phyloP scores from a whole-genome alignment of 1,140 invertebrate species.

The Micrasema longulum region DNA sequence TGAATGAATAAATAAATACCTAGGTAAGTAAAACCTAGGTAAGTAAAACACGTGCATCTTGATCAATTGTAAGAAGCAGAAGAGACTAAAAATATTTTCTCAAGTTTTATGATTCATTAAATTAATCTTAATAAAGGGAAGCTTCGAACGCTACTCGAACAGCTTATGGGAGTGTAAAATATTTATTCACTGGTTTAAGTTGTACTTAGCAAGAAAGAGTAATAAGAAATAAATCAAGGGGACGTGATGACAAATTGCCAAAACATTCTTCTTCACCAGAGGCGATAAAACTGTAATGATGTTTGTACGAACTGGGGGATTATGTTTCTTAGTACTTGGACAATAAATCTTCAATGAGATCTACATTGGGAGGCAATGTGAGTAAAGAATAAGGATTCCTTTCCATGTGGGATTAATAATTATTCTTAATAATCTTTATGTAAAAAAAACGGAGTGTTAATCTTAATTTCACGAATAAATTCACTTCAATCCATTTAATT shows the following conservation, averaged over 20 bases:
- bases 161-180: conserved; percentile 9
- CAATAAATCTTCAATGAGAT: conserved; percentile 41
- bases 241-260: conserved; percentile 51
- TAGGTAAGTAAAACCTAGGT: no score
- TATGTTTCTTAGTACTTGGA: conserved; percentile 27
- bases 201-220: conserved; percentile 39
- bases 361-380: conserved; percentile 23
- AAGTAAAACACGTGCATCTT: no score
- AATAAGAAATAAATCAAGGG: conserved; percentile 51
- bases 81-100: no score
- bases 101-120: no score
- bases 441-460: no score
- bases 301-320: conserved; percentile 34
- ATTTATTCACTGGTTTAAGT: conserved; percentile 50
- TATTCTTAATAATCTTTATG: no score
- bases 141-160: background rate
- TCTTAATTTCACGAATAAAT: no score
- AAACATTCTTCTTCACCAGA: conserved; percentile 38
- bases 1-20: no score
- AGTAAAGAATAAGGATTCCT: no score
- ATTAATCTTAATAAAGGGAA: background rate
- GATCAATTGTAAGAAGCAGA: no score
- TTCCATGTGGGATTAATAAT: no score
- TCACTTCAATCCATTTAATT: no score
- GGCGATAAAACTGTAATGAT: conserved; percentile 47